Base-by-base conservation (phyloP, 1,140 invertebrate species). In the Globodera ellingtonae region DNA sequence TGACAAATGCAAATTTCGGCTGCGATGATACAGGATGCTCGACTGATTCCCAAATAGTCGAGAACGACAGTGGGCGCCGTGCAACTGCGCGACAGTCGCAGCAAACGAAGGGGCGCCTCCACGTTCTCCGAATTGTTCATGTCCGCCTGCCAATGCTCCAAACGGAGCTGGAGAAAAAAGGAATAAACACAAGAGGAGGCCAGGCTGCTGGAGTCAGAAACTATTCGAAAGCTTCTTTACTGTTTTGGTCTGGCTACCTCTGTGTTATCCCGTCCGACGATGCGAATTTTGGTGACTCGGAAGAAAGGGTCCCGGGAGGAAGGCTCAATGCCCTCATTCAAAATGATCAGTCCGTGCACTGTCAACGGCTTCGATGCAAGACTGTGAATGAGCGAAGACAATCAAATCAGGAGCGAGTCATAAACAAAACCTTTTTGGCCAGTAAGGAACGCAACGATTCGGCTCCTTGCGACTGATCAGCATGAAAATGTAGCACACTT, bases 401-500 rank as follows among this genome's bases (percentile, higher is more conserved):
- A 62, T 3, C 56, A 50, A 48, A 18, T 35, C 35, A 35, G 35
- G 35, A 35, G 35, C 35, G 35, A 35, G 35, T 35, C 35, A 35
- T 6, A 76, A 24, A 3, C 69, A 35, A 65, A 35, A 35, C 67
- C n/a, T 70, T 70, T 75, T 79, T n/a, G 86, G 86, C 87, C 86
- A 88, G 79, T 83, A 89, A 24, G 52, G n/a, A 3, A 77, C 71
- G 72, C 84, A 89, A 8, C 80, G 79, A 18, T 80, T 74, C 6
- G 62, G 15, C 7, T 83, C 80, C n/a, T 82, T 85, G 24, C 81
- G 72, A 70, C 79, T 84, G 3, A 90, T 90, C 8, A 91, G 84
- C 91, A 92, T 92, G 47, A 92, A 90, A 78, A 92, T 89, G 59
- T 90, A 88, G 0, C 85, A 74, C n/a, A 89, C 87, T 76, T 89